Evolutionary conservation across 2,888 invertebrate species (phyloP), one percentile per base, ranked within the genome.

Genomic region (Maniola hyperantus): DNA sequence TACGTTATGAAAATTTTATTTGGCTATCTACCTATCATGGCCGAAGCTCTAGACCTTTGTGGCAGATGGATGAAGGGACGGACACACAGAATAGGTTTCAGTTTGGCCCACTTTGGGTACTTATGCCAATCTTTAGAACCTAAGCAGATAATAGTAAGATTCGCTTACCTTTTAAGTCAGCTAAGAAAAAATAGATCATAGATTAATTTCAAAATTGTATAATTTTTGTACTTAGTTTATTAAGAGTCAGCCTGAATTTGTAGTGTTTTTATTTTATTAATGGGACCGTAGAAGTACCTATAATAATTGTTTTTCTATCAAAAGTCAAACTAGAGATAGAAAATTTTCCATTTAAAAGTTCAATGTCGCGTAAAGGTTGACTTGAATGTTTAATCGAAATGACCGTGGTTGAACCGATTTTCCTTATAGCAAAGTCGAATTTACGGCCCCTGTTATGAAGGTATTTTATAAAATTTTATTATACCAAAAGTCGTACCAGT

Each of bases 301-400:
- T n/a, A n/a, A n/a, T n/a, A n/a, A n/a, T 54, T 60, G 46, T 48
- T 50, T 55, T 70, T 81, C 83, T 83, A 75, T 84, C 84, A 74
- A 77, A 76, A 83, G 85, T 86, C 68, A 80, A 84, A 86, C 85
- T 85, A 80, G 75, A 78, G 83, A 82, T 85, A 76, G 81, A 76
- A 72, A 69, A 71, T 64, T 63, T 60, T 73, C 68, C 71, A 66
- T 67, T 55, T 59, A 61, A 68, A 64, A 69, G 64, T 69, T 71
- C 46, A 66, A 66, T 66, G 67, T 59, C 64, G 8, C 51, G 26
- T 51, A 57, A 67, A 66, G 51, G 58, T 55, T 51, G 58, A 63
- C 39, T 33, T 51, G 20, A n/a, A 57, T 64, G 39, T 33, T 51
- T 42, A n/a, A 57, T 64, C 50, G 39, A 26, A 50, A 59, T 57